Percentiles rank a stretch among this genome's conserved stretches.
Evolutionary conservation across 2,888 invertebrate species (phyloP).

Genomic region (Sthenelais limicola): DNA sequence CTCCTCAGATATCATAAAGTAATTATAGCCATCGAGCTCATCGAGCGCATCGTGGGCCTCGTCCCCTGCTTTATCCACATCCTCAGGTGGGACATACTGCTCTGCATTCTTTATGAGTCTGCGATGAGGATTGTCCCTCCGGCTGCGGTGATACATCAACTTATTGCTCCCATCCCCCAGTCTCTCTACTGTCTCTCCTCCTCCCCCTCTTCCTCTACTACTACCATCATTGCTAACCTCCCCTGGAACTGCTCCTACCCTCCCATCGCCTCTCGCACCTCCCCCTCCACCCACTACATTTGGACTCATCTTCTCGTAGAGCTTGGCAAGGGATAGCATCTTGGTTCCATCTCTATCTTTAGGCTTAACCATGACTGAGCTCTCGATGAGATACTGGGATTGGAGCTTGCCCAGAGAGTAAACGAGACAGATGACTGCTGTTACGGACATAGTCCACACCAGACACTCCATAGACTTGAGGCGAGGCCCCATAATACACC

Average conservation of each 20-base stretch:
- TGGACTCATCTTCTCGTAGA: constrained; percentile 3
- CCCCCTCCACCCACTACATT: too few relatives aligned
- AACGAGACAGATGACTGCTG: constrained; percentile 29
- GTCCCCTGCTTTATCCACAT: neutral
- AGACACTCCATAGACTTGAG: constrained; percentile 38
- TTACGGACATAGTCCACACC: constrained; percentile 32
- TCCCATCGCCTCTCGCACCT: neutral
- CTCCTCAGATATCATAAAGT: constrained; percentile 36
- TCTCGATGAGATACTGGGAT: constrained; percentile 34
- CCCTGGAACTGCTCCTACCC: neutral
- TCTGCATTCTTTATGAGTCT: constrained; percentile 11
- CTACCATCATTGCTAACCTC: too few relatives aligned
- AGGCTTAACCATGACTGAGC: constrained; percentile 12
- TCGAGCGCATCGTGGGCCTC: constrained; percentile 4
- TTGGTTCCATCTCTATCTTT: neutral
- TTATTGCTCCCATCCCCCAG: neutral
- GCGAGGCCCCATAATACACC: constrained; percentile 23
- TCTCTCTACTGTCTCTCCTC: neutral
- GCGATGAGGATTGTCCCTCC: constrained; percentile 10
- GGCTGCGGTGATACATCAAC: constrained; percentile 4
- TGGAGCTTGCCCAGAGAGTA: constrained; percentile 35
- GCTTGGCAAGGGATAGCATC: constrained; percentile 12
- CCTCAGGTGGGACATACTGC: constrained; percentile 8
- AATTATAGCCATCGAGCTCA: constrained; percentile 40
- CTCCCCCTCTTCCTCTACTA: too few relatives aligned